Conservation (phyloP, 2,113 vertebrate species). For the Tachysurus vachellii region DNA sequence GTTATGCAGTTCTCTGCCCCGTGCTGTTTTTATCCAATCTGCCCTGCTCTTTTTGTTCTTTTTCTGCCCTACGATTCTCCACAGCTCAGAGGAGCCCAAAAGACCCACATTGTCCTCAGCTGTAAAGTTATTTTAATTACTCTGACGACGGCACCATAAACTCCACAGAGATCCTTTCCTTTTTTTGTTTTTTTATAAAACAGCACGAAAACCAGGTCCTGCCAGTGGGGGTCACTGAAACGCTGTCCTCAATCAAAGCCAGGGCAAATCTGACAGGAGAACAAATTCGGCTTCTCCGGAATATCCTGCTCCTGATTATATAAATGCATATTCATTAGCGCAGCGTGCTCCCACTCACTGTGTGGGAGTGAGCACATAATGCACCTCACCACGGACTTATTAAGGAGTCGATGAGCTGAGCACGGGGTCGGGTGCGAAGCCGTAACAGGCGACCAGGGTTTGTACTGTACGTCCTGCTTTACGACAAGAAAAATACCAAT, state of each 20-base stretch:
- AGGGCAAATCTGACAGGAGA: slow-evolving; percentile 32
- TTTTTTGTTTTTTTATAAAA: slow-evolving; percentile 44
- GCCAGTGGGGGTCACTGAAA: slow-evolving; percentile 19
- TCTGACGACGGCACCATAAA: slow-evolving; percentile 41
- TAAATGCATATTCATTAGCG: not conserved
- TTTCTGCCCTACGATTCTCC: not conserved
- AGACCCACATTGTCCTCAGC: slow-evolving; percentile 43
- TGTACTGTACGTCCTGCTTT: not conserved
- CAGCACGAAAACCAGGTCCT: slow-evolving; percentile 38
- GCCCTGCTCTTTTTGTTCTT: not conserved
- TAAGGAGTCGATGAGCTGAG: not conserved
- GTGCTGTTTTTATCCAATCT: not conserved
- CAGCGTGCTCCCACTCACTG: not conserved
- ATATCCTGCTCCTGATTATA: slow-evolving; percentile 1
- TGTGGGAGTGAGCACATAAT: not conserved
- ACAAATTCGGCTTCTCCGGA: slow-evolving; percentile 33
- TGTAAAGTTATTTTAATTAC: slow-evolving; percentile 59
- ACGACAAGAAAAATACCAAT: not conserved
- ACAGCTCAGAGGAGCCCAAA: slow-evolving; percentile 18
- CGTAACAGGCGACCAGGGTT: not conserved
- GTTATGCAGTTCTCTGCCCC: not conserved
- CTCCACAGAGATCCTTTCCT: slow-evolving; percentile 13
- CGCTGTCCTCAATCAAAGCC: slow-evolving; percentile 38
- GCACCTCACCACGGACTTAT: not conserved
- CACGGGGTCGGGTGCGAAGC: no score